Evolutionary conservation across 2,113 vertebrate species (phyloP).

Genomic region (Eublepharis macularius): DNA sequence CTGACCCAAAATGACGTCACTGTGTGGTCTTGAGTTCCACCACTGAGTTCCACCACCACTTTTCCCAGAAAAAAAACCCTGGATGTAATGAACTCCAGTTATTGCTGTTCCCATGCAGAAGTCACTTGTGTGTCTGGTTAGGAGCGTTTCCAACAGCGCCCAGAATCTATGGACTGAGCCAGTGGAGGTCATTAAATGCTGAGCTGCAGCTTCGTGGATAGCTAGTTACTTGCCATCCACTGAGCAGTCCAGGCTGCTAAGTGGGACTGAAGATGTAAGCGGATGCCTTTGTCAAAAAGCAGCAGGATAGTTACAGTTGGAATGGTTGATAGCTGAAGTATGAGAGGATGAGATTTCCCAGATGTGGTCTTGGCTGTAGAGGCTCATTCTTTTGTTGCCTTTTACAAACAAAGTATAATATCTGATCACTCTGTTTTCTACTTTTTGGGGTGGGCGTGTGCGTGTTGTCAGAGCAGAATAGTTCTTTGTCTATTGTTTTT

Average conservation of each 20-base stretch:
- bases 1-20: too few species aligned
- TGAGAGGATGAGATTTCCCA: not conserved
- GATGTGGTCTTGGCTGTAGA: not conserved
- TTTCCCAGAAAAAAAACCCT: too few species aligned
- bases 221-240: not conserved
- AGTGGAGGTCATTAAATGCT: not conserved
- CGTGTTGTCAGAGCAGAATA: not conserved
- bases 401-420: too few species aligned
- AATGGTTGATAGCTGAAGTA: not conserved
- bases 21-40: too few species aligned
- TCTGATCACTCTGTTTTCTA: not conserved
- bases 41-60: too few species aligned
- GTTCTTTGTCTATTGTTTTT: not conserved
- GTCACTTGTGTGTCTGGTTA: not conserved
- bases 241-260: not conserved
- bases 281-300: not conserved
- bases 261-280: not conserved
- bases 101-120: not conserved
- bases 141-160: not conserved
- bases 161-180: not conserved
- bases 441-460: not conserved
- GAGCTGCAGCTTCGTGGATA: not conserved
- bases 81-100: too few species aligned
- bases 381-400: not conserved
- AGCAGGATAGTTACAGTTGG: not conserved